Conservation (phyloP, 2,113 vertebrate species). For the Procavia capensis region DNA sequence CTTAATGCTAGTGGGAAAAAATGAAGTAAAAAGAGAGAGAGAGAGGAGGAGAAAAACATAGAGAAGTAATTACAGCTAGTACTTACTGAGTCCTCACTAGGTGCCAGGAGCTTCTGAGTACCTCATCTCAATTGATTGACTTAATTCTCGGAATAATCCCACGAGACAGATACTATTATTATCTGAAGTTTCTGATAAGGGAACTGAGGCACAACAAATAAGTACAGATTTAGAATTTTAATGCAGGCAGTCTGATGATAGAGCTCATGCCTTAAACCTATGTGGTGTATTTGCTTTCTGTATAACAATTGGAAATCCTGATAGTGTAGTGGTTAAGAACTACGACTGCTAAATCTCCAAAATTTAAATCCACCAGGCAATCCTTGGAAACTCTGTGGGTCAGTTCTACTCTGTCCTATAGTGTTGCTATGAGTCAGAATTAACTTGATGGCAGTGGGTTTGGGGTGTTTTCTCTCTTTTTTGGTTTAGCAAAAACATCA, state of each 20-base stretch:
- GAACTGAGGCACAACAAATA: background rate
- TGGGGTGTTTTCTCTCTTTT: no score
- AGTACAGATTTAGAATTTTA: conserved; percentile 35
- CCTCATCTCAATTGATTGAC: background rate
- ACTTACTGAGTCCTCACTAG: background rate
- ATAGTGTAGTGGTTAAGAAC: no score
- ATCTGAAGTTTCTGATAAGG: conserved; percentile 5
- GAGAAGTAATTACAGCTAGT: background rate
- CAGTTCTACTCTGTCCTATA: no score
- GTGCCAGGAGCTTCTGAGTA: background rate
- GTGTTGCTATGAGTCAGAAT: no score
- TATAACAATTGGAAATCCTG: conserved; percentile 11
- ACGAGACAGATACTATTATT: background rate
- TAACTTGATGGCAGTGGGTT: no score
- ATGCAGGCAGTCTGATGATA: background rate
- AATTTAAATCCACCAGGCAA: no score
- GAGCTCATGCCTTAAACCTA: background rate
- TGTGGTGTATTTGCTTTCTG: background rate
- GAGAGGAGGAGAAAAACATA: background rate
- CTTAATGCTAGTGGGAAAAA: background rate
- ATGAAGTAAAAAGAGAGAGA: background rate
- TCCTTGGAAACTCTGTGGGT: no score
- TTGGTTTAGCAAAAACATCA: background rate
- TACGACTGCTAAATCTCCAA: no score
- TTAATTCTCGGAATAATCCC: background rate